Conservation (phyloP, 2,888 invertebrate species). For the Brachypterus glaber region DNA sequence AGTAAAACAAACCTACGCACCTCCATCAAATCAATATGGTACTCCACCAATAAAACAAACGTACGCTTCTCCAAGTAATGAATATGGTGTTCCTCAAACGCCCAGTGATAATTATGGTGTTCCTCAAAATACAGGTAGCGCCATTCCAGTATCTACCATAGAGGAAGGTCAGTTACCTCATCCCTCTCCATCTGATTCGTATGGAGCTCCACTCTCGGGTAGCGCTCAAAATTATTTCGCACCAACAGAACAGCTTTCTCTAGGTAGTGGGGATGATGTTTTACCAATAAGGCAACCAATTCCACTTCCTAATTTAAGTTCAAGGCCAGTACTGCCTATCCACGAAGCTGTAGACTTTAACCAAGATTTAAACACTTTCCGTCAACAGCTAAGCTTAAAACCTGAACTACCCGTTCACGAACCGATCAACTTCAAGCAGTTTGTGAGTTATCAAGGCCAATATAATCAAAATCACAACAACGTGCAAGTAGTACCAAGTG, state of each 20-base stretch:
- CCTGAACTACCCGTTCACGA: slow-evolving; percentile 8
- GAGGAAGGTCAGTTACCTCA: too few species aligned
- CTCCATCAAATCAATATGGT: slow-evolving; percentile 8
- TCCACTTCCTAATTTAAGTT: slow-evolving; percentile 56
- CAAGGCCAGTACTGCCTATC: slow-evolving; percentile 32
- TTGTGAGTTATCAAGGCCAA: too few species aligned
- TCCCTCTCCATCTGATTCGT: slow-evolving; percentile 35
- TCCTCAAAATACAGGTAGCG: too few species aligned
- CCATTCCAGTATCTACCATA: too few species aligned
- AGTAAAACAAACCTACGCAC: slow-evolving; percentile 7
- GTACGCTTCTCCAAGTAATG: slow-evolving; percentile 6
- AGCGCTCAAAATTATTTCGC: slow-evolving; percentile 28
- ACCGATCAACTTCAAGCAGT: slow-evolving; percentile 9
- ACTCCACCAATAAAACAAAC: slow-evolving; percentile 13
- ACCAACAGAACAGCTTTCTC: slow-evolving; percentile 27
- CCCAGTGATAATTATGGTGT: slow-evolving; percentile 5
- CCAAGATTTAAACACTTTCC: slow-evolving; percentile 21
- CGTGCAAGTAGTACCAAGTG: slow-evolving; percentile 52
- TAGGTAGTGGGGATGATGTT: slow-evolving; percentile 24
- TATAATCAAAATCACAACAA: slow-evolving; percentile 24
- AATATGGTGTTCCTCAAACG: slow-evolving; percentile 2
- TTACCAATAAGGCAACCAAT: slow-evolving; percentile 37
- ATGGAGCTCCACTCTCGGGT: slow-evolving; percentile 38
- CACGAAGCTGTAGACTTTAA: slow-evolving; percentile 53
- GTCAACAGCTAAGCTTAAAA: slow-evolving; percentile 5